phyloP scores from a whole-genome alignment of 2,113 vertebrate species.

The Oreochromis aureus region DNA sequence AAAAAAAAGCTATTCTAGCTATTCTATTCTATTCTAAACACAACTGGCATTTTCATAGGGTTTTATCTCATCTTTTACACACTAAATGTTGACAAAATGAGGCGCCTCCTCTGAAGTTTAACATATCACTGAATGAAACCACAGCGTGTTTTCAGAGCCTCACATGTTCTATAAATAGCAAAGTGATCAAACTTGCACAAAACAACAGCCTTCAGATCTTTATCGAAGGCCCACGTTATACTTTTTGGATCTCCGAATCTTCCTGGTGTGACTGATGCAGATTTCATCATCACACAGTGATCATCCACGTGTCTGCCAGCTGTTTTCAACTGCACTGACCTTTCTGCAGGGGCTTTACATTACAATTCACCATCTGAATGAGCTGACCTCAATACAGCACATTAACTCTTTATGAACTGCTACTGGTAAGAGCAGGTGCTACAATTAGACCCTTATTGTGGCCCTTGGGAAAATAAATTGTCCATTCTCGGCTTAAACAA shows the following conservation, averaged over 20 bases:
- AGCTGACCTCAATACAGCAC: neutral
- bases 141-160: neutral
- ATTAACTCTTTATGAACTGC: neutral
- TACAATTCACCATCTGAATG: neutral
- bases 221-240: fast-evolving
- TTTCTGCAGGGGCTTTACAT: neutral
- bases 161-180: neutral
- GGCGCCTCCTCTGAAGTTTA: neutral
- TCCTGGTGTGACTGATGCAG: neutral
- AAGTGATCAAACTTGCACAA: neutral
- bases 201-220: neutral
- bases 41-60: too few relatives aligned
- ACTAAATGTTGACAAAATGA: neutral
- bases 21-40: neutral
- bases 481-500: neutral
- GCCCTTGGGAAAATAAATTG: fast-evolving
- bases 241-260: fast-evolving
- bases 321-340: neutral
- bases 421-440: neutral
- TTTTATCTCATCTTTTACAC: too few relatives aligned
- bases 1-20: neutral
- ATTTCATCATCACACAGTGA: neutral
- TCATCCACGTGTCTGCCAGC: neutral
- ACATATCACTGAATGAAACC: neutral
- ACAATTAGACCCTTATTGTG: fast-evolving